Percentiles rank a stretch among this genome's conserved stretches.
Conservation (phyloP, 2,888 invertebrate species). For the Eucera pruinosa region DNA sequence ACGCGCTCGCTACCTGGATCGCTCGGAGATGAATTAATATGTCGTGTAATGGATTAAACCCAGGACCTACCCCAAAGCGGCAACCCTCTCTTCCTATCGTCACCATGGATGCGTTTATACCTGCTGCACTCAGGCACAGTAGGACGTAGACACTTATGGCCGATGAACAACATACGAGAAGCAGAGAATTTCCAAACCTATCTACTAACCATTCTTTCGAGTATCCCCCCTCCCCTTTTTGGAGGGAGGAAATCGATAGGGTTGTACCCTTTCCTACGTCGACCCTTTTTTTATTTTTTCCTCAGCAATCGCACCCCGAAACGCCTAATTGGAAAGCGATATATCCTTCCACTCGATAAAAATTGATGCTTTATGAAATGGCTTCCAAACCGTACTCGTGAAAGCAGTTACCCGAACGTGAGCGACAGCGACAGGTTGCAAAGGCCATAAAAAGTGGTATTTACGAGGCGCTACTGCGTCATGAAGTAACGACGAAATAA, state of each 20-base stretch:
- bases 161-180: constrained; percentile 43
- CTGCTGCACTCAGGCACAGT: constrained; percentile 56
- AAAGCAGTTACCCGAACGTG: constrained; percentile 50
- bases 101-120: constrained; percentile 58
- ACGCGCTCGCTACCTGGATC: constrained; percentile 69
- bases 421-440: constrained; percentile 59
- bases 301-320: constrained; percentile 57
- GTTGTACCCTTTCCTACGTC: constrained; percentile 68
- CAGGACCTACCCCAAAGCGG: constrained; percentile 63
- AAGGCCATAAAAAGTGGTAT: constrained; percentile 44
- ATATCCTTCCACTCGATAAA: constrained; percentile 66
- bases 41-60: constrained; percentile 77
- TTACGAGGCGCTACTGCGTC: constrained; percentile 21
- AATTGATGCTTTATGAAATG: constrained; percentile 65
- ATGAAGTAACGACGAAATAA: constrained; percentile 20
- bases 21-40: constrained; percentile 77
- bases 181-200: constrained; percentile 33
- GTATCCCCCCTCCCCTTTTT: no score
- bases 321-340: constrained; percentile 75
- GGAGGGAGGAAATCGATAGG: constrained; percentile 58
- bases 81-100: constrained; percentile 65
- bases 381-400: constrained; percentile 44
- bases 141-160: constrained; percentile 63
- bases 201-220: constrained; percentile 21
- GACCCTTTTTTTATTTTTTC: constrained; percentile 32